Conservation (phyloP, 2,113 vertebrate species). For the Conger conger region DNA sequence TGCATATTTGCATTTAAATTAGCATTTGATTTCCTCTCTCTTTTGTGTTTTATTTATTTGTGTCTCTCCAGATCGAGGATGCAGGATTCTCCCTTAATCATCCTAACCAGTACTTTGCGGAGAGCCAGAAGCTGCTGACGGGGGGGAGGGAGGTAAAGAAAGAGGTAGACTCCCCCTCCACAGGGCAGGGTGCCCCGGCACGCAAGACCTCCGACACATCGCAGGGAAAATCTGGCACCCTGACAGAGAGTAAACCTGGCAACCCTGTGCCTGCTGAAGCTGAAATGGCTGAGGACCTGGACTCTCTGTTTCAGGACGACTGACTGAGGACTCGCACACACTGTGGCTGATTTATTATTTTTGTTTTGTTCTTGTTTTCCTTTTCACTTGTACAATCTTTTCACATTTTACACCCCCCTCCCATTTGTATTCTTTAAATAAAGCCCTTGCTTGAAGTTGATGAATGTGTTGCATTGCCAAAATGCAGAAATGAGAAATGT, state of each 20-base stretch:
- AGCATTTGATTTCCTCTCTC: neutral
- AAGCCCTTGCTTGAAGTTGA: neutral
- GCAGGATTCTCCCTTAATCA: constrained; percentile 88
- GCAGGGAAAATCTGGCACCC: constrained; percentile 43
- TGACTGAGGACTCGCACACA: constrained; percentile 30
- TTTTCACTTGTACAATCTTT: neutral
- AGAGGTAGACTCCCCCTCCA: constrained; percentile 70
- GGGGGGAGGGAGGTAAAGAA: constrained; percentile 80
- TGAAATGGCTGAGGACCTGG: constrained; percentile 76
- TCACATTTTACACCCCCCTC: neutral
- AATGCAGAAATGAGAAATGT: neutral
- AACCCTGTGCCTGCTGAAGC: constrained; percentile 45
- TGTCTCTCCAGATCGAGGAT: constrained; percentile 79
- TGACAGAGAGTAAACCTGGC: constrained; percentile 43
- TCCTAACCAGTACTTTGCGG: constrained; percentile 95
- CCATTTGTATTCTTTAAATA: neutral
- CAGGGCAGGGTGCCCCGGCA: constrained; percentile 40
- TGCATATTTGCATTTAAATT: constrained; percentile 1
- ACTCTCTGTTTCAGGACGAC: constrained; percentile 74
- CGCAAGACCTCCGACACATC: constrained; percentile 24
- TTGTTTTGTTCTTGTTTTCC: neutral
- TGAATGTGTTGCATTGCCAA: neutral
- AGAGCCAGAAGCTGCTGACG: constrained; percentile 77
- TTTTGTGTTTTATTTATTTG: constrained; percentile 24
- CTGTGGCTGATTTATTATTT: too few relatives aligned